A percentile compares a stretch with the other conserved stretches of the same genome.
These are phyloP conservation scores for Melanerpes formicivorus DNA, from an alignment of 2,113 vertebrate genomes.

Conservation along the genomic window DNA sequence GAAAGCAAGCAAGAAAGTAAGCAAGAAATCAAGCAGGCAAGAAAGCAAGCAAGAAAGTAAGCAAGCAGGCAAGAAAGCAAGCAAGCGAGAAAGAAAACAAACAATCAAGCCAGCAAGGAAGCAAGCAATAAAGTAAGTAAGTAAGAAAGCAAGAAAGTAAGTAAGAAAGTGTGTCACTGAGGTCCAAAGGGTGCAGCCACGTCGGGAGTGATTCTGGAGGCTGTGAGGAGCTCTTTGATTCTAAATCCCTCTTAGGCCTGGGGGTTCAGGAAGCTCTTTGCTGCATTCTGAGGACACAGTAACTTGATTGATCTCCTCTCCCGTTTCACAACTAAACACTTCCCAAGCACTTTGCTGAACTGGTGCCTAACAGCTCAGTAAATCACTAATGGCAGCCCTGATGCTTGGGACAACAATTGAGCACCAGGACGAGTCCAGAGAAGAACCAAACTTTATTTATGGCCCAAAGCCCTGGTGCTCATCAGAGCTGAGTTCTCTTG, in stretches of 20 bases:
- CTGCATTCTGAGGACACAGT: background rate
- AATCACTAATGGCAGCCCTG: background rate
- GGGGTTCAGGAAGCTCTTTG: background rate
- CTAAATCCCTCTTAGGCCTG: background rate
- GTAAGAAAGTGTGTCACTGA: background rate
- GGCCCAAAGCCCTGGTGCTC: background rate
- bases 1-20: too few relatives aligned
- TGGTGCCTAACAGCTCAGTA: background rate
- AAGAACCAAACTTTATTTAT: background rate
- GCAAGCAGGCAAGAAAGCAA: too few relatives aligned
- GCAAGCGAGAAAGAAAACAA: too few relatives aligned
- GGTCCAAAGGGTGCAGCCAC: background rate
- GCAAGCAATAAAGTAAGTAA: too few relatives aligned
- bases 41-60: too few relatives aligned
- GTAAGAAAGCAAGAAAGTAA: too few relatives aligned
- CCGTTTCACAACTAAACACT: background rate
- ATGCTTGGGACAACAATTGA: background rate
- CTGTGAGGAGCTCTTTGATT: background rate
- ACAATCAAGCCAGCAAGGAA: too few relatives aligned
- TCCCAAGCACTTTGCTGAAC: background rate
- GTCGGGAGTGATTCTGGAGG: background rate
- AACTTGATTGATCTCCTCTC: background rate
- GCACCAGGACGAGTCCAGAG: constrained; percentile 1
- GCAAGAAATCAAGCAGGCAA: too few relatives aligned
- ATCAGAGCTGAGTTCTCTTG: background rate